Evolutionary conservation across 2,113 vertebrate species (phyloP), one percentile per base, ranked within the genome.

Genomic region (Scytalopus superciliaris): DNA sequence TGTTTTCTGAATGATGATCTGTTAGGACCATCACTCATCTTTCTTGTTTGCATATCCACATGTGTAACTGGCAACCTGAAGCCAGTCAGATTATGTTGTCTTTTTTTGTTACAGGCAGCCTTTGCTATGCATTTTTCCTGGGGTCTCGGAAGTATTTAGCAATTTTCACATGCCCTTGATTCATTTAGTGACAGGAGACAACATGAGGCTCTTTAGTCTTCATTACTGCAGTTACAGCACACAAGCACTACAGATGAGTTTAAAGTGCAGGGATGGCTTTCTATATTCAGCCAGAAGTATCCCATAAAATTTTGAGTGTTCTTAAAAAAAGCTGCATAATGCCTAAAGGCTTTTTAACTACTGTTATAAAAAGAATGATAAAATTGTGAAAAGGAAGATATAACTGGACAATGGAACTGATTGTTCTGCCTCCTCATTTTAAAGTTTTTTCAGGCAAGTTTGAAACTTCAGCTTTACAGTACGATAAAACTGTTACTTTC

Each of bases 221-320:
- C 82, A 50, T 97, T 96, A 89, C 5, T 79, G 91, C 91, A 93
- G 93, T 95, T 97, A 60, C 35, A 68, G 78, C 90, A 70, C 68
- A 64, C 96, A 94, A 96, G 78, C 80, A 77, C 73, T 94, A 40
- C 82, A 87, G 79, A 93, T 96, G 84, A 97, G 64, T 90, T 88
- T 82, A 35, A 96, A 95, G 83, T 74, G n/a, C 44, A 89, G 55
- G 70, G 81, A 78, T 92, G 93, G 85, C 87, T 96, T 95, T 63
- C 82, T 96, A 42, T 76, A 77, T 95, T 93, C 84, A 94, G 96
- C 88, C 81, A 85, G 93, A 97, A 97, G 89, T 94, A 92, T 95
- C 94, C 84, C 7, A 33, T 97, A 95, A 98, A 97, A 97, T 93
- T 90, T 84, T 94, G 92, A 95, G 84, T 96, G 91, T 96, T 92